Evolutionary conservation across 1,140 invertebrate species (phyloP).

Genomic region (Radopholus similis): DNA sequence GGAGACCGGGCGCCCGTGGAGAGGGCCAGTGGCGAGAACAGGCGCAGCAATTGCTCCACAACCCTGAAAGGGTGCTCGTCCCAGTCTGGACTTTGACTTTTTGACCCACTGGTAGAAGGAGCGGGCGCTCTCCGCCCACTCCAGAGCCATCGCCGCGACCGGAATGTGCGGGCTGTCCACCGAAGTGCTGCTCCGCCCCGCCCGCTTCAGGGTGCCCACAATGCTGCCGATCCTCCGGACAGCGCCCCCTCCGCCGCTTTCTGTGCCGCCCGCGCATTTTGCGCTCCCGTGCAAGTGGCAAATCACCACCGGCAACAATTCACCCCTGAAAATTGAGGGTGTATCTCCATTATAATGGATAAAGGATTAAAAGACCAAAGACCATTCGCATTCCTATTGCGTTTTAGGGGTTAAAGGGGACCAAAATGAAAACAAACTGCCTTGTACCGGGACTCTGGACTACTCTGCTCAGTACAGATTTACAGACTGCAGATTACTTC

Average conservation of each 20-base stretch:
- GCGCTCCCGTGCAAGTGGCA: constrained; percentile 13
- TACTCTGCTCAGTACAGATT: too few relatives aligned
- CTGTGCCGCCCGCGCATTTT: background rate
- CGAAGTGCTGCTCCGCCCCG: background rate
- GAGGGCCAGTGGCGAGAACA: constrained; percentile 7
- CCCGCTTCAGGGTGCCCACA: background rate
- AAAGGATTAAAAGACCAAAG: too few relatives aligned
- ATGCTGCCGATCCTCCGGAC: background rate
- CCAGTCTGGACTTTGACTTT: background rate
- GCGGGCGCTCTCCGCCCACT: constrained; percentile 11
- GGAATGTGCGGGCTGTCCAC: background rate
- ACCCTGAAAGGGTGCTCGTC: background rate
- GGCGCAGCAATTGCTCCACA: constrained; percentile 5
- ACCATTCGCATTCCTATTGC: too few relatives aligned
- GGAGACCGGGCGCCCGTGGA: background rate
- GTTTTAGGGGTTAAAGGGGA: too few relatives aligned
- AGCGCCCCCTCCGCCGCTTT: background rate
- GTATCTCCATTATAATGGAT: too few relatives aligned
- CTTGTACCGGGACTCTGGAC: too few relatives aligned
- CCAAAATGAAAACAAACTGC: too few relatives aligned
- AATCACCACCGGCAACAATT: constrained; percentile 9
- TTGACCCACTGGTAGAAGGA: constrained; percentile 1
- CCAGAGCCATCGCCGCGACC: background rate
- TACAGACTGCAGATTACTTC: too few relatives aligned
- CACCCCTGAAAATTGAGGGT: background rate